phyloP scores from a whole-genome alignment of 2,797 vertebrate genomes.

The Microhierax caerulescens region DNA sequence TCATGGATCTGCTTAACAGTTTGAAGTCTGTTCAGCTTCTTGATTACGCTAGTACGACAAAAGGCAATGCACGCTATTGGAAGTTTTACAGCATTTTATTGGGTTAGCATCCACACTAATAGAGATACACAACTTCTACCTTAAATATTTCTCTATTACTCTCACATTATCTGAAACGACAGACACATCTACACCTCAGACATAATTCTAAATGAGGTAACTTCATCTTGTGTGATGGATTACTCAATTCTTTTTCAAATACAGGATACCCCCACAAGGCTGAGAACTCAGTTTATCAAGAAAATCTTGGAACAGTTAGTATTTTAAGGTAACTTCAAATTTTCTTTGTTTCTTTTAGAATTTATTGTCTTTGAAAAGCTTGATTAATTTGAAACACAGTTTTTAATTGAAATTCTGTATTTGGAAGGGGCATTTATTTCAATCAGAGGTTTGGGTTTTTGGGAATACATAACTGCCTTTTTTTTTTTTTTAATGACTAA shows the following conservation, averaged over 20 bases:
- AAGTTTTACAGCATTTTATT: background rate
- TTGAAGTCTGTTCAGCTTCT: background rate
- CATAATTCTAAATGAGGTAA: background rate
- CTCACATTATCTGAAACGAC: background rate
- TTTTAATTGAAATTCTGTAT: background rate
- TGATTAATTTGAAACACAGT: background rate
- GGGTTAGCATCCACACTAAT: background rate
- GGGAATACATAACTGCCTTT: background rate
- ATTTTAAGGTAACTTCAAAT: background rate
- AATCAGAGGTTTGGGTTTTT: background rate
- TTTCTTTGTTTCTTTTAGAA: background rate
- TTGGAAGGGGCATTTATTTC: background rate
- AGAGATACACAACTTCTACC: background rate
- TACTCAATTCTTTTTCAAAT: background rate
- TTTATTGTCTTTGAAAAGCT: background rate
- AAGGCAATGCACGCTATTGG: background rate
- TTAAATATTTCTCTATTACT: background rate
- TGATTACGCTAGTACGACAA: background rate
- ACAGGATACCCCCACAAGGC: background rate
- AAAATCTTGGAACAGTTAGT: background rate
- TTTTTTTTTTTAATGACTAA: background rate
- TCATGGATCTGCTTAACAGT: background rate
- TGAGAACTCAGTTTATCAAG: background rate
- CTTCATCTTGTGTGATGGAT: background rate
- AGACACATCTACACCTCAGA: background rate